Conservation (phyloP, 2,888 invertebrate genomes). For the Ommatoiulus sabulosus region DNA sequence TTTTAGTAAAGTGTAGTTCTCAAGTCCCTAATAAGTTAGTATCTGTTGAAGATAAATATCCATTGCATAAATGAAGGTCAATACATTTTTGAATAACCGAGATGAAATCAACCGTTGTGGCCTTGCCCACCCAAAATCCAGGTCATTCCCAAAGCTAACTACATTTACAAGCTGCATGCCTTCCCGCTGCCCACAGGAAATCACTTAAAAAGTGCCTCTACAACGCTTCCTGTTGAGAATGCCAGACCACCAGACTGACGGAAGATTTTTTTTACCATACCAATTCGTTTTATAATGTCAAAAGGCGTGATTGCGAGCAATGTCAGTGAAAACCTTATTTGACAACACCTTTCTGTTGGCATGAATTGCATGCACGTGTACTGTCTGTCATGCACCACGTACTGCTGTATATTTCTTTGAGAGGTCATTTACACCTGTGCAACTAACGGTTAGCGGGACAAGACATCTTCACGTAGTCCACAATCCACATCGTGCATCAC, state of each 20-base stretch:
- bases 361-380: not conserved
- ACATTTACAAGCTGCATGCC: too few species aligned
- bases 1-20: not conserved
- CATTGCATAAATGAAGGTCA: conserved; percentile 18
- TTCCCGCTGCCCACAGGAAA: conserved; percentile 26
- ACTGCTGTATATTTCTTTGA: not conserved
- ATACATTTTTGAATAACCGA: conserved; percentile 16
- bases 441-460: not conserved
- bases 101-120: not conserved
- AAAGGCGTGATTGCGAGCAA: not conserved
- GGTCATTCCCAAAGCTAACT: not conserved
- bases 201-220: conserved; percentile 11
- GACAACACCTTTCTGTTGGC: not conserved
- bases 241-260: not conserved
- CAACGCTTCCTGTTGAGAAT: conserved; percentile 41
- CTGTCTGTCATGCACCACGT: not conserved
- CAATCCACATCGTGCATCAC: not conserved
- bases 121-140: conserved; percentile 45
- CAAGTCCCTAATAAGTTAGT: not conserved
- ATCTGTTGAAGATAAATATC: not conserved
- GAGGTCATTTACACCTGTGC: not conserved
- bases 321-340: conserved; percentile 12
- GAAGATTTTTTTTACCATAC: not conserved
- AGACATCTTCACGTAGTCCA: not conserved
- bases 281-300: not conserved